Percentiles rank a stretch among this genome's conserved stretches.
Conservation (phyloP, 1,140 invertebrate species). For the Drosophila micromelanica region DNA sequence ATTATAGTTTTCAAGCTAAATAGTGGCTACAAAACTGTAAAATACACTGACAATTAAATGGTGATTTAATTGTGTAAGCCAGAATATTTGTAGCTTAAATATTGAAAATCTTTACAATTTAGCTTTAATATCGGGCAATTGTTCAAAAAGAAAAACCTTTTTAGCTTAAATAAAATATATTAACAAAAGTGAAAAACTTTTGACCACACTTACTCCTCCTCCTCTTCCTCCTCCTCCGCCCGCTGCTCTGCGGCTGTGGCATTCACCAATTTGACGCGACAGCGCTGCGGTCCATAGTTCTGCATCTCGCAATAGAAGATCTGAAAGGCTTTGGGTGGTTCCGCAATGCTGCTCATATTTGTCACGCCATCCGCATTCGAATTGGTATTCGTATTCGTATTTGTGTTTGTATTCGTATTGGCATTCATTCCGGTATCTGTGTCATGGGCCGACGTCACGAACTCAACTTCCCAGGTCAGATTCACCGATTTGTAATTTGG, state of each 20-base stretch:
- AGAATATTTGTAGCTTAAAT: no score
- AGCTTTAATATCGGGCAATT: no score
- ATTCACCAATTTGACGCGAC: constrained; percentile 87
- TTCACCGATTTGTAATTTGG: constrained; percentile 90
- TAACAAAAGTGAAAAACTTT: constrained; percentile 5
- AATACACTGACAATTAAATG: no score
- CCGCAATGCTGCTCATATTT: constrained; percentile 72
- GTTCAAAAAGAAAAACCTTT: no score
- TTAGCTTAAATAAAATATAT: background rate
- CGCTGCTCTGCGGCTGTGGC: constrained; percentile 53
- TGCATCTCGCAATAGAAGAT: constrained; percentile 91
- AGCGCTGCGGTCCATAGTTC: constrained; percentile 90
- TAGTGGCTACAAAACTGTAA: no score
- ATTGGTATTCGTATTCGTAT: constrained; percentile 41
- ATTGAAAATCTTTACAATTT: no score
- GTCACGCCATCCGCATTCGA: constrained; percentile 62
- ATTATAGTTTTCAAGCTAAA: no score
- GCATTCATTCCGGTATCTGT: constrained; percentile 57
- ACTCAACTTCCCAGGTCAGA: constrained; percentile 87
- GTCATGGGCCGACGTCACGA: constrained; percentile 73
- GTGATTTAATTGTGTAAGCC: no score
- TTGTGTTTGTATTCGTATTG: constrained; percentile 18
- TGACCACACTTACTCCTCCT: constrained; percentile 25
- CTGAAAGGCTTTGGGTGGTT: constrained; percentile 86
- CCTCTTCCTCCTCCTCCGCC: background rate